Evolutionary conservation across 1,140 invertebrate species (phyloP).

Genomic region (Sweltsa coloradensis): DNA sequence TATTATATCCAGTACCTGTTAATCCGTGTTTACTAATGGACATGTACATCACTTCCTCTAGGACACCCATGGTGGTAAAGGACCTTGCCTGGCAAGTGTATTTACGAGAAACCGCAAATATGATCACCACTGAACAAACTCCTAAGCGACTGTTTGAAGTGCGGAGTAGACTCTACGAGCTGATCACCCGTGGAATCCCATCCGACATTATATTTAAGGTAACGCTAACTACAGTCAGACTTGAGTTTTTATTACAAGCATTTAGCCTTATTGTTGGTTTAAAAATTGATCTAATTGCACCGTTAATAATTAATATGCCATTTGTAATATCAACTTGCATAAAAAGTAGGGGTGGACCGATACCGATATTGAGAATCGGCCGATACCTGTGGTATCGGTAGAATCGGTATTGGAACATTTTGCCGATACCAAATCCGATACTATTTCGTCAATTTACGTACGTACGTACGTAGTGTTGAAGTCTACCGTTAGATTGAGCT

Average conservation of each 20-base stretch:
- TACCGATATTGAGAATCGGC: too few species aligned
- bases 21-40: neutral
- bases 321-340: too few species aligned
- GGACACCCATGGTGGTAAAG: conserved; percentile 63
- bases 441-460: too few species aligned
- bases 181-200: conserved; percentile 89
- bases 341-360: too few species aligned
- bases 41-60: conserved; percentile 60
- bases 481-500: too few species aligned
- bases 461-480: too few species aligned
- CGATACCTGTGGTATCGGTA: too few species aligned
- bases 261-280: conserved; percentile 1
- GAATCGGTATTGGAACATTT: too few species aligned
- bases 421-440: too few species aligned
- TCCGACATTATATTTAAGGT: conserved; percentile 84
- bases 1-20: neutral
- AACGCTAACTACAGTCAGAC: conserved; percentile 11
- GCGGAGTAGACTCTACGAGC: conserved; percentile 80
- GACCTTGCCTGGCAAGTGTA: conserved; percentile 91
- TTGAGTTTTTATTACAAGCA: neutral
- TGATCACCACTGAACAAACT: conserved; percentile 81
- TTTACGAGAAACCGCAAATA: conserved; percentile 72
- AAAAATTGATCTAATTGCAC: too few species aligned
- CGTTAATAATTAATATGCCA: too few species aligned
- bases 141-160: conserved; percentile 75